Conservation (phyloP, 2,797 vertebrate species). For the Calcarius lapponicus region DNA sequence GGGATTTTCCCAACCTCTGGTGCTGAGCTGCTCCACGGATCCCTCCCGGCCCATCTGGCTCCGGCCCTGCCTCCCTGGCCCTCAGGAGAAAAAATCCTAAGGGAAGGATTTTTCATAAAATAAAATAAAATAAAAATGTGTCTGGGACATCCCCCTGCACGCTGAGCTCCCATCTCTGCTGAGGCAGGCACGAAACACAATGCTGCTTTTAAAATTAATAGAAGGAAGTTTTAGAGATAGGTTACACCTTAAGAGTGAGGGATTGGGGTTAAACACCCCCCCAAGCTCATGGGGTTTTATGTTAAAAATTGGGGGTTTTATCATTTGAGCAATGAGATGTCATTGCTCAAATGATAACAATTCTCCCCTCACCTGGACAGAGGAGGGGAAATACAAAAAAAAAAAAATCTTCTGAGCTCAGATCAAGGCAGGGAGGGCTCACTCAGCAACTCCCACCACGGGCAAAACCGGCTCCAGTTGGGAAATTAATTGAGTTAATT, state of each 20-base stretch:
- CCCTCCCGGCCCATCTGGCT: background rate
- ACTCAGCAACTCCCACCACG: background rate
- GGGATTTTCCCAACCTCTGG: background rate
- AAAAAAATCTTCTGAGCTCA: background rate
- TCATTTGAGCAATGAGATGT: no score
- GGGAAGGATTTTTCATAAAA: no score
- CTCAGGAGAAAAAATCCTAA: background rate
- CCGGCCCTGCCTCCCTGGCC: background rate
- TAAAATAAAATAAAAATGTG: no score
- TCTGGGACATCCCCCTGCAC: no score
- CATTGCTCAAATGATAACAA: background rate
- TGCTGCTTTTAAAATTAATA: no score
- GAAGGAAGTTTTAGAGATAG: no score
- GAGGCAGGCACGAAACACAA: no score
- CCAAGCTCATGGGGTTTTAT: no score
- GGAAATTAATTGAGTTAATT: background rate
- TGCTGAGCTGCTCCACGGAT: background rate
- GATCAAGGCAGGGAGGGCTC: background rate
- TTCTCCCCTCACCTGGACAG: background rate
- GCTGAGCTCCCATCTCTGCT: no score
- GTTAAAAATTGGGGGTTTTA: no score
- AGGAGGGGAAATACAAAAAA: background rate
- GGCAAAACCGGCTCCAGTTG: background rate
- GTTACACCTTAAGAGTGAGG: no score
- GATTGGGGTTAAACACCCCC: no score